These are phyloP conservation scores for Elmis aenea DNA, from an alignment of 2,888 invertebrate species.

Conservation along the genomic window DNA sequence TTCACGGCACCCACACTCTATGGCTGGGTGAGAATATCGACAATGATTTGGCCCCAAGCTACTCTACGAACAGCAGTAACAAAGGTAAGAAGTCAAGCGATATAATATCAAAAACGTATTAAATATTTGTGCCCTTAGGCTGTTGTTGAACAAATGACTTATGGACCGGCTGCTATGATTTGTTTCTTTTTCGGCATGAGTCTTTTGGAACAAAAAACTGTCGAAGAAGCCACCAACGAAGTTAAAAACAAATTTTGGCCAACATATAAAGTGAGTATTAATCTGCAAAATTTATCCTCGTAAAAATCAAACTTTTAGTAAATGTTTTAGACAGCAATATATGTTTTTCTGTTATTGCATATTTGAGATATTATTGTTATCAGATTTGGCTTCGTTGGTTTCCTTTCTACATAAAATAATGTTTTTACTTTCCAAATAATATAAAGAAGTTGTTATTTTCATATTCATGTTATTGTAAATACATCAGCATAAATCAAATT, in stretches of 20 bases:
- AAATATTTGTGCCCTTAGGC: conserved; percentile 38
- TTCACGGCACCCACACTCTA: conserved; percentile 79
- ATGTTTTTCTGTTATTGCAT: background rate
- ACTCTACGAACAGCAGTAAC: conserved; percentile 2
- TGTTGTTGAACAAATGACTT: conserved; percentile 54
- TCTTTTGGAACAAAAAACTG: conserved; percentile 52
- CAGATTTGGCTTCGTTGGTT: no score
- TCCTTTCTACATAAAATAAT: no score
- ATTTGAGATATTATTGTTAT: no score
- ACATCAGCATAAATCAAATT: no score
- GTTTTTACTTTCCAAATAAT: no score
- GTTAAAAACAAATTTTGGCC: conserved; percentile 54
- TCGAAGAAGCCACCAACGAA: conserved; percentile 49
- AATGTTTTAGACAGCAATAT: background rate
- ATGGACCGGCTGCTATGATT: conserved; percentile 56
- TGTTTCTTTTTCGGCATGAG: conserved; percentile 58
- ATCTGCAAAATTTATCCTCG: background rate
- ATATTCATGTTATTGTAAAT: no score
- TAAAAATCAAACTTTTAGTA: background rate
- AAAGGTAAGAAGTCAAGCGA: conserved; percentile 8
- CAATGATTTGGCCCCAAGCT: conserved; percentile 10
- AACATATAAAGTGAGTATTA: conserved; percentile 50
- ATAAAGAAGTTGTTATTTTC: no score
- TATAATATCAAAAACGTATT: conserved; percentile 1
- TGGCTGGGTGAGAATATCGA: conserved; percentile 56